phyloP scores from a whole-genome alignment of 2,113 vertebrate genomes.

The Pangasianodon gigas region DNA sequence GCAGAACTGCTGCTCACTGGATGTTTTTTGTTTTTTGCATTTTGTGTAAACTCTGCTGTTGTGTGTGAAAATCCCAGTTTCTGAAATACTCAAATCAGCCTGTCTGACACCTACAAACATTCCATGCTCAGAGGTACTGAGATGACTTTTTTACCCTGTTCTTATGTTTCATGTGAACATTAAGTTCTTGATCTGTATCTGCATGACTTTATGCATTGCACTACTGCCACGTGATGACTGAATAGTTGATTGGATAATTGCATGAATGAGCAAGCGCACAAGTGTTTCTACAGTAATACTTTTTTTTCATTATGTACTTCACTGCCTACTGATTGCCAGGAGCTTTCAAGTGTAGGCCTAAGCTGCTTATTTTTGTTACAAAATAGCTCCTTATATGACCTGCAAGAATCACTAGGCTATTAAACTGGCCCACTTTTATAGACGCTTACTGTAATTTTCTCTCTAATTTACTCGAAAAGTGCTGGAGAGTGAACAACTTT shows the following conservation, averaged over 20 bases:
- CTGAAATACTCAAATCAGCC: background rate
- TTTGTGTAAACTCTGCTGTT: background rate
- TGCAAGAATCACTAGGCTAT: background rate
- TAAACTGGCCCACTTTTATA: background rate
- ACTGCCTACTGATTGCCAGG: background rate
- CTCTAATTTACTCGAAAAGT: background rate
- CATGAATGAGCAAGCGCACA: background rate
- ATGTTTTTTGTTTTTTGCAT: background rate
- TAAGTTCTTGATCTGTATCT: background rate
- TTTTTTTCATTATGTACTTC: constrained; percentile 3
- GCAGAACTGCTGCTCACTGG: background rate
- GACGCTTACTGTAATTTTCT: background rate
- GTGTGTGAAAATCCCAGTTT: background rate
- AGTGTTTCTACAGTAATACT: background rate
- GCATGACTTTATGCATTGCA: background rate
- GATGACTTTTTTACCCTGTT: background rate
- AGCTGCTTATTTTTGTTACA: background rate
- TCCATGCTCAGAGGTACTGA: background rate
- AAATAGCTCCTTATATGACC: background rate
- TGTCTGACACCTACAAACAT: background rate
- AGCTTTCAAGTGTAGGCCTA: background rate
- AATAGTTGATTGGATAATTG: background rate
- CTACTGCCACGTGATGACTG: background rate
- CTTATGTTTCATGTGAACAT: background rate
- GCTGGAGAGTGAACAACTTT: background rate